Evolutionary conservation across 2,888 invertebrate genomes (phyloP).

Genomic region (Lysandra bellargus): DNA sequence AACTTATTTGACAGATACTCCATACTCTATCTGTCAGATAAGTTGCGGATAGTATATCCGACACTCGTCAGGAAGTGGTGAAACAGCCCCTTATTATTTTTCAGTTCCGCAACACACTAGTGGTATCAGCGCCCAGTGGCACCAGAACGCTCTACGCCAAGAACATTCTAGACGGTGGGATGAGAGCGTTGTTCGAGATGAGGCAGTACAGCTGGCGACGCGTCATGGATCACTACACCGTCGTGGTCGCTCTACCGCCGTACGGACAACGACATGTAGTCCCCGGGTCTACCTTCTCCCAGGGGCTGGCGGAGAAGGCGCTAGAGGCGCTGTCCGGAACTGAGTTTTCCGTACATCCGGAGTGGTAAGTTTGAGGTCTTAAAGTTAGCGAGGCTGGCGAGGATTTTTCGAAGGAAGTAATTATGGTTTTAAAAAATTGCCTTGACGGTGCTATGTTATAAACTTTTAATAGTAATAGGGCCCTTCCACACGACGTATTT

Average conservation of each 20-base stretch:
- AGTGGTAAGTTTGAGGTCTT: slow-evolving; percentile 54
- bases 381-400: too few relatives aligned
- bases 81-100: slow-evolving; percentile 35
- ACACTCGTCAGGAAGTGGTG: background rate
- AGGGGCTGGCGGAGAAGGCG: slow-evolving; percentile 58
- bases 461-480: too few relatives aligned
- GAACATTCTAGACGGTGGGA: slow-evolving; percentile 62
- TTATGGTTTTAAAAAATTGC: too few relatives aligned
- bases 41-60: too few relatives aligned
- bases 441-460: too few relatives aligned
- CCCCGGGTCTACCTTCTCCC: slow-evolving; percentile 55
- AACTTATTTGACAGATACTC: too few relatives aligned
- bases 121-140: slow-evolving; percentile 57
- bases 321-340: slow-evolving; percentile 56
- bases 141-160: slow-evolving; percentile 58
- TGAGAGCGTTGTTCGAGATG: slow-evolving; percentile 59
- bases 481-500: too few relatives aligned
- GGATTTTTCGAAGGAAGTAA: too few relatives aligned
- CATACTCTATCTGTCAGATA: too few relatives aligned
- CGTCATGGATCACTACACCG: slow-evolving; percentile 67
- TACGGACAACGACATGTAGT: slow-evolving; percentile 56
- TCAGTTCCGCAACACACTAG: slow-evolving; percentile 61
- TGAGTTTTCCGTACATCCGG: slow-evolving; percentile 66
- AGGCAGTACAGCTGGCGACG: slow-evolving; percentile 68
- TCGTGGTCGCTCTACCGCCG: slow-evolving; percentile 61